These are phyloP conservation scores for Hippotragus niger DNA, from an alignment of 2,113 vertebrate species.

Conservation along the genomic window DNA sequence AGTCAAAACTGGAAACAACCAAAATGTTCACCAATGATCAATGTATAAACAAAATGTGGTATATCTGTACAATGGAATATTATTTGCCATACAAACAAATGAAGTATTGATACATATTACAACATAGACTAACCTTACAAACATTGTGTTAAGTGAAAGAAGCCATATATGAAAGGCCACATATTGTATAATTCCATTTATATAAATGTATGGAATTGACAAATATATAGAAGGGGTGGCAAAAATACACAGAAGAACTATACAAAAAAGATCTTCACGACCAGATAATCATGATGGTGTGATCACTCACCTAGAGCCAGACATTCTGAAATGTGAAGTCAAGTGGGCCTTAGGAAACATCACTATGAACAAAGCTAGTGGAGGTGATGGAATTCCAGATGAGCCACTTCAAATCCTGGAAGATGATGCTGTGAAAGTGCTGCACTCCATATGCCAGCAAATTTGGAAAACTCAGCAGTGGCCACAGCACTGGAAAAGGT, in stretches of 20 bases:
- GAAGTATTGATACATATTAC: background rate
- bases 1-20: background rate
- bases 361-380: background rate
- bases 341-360: background rate
- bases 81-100: background rate
- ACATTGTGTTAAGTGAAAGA: background rate
- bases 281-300: background rate
- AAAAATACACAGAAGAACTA: background rate
- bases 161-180: background rate
- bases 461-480: background rate
- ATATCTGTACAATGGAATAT: background rate
- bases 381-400: background rate
- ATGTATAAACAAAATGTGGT: background rate
- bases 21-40: background rate
- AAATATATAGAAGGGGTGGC: background rate
- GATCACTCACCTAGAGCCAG: background rate
- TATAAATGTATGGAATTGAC: background rate
- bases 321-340: background rate
- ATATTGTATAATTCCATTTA: background rate
- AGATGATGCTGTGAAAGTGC: background rate
- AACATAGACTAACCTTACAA: background rate
- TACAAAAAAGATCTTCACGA: background rate
- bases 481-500: background rate
- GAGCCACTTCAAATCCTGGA: background rate
- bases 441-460: background rate